phyloP scores from a whole-genome alignment of 2,797 vertebrate species.

The Nannoperca australis region DNA sequence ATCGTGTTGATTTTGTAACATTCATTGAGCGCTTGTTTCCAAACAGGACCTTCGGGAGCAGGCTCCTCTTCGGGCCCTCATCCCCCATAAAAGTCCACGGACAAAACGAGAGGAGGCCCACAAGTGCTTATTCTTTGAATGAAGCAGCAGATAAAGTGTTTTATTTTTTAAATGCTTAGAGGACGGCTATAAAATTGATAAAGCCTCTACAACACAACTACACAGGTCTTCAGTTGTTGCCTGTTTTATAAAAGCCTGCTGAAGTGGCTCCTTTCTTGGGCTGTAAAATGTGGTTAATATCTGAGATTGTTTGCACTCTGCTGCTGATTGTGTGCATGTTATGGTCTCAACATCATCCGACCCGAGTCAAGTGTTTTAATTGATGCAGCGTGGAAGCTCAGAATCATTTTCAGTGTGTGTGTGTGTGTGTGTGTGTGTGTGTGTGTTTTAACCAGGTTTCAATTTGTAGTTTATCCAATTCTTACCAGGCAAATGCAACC shows the following conservation, averaged over 20 bases:
- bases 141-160: slow-evolving; percentile 65
- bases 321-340: slow-evolving; percentile 6
- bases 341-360: slow-evolving; percentile 27
- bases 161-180: slow-evolving; percentile 65
- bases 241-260: slow-evolving; percentile 5
- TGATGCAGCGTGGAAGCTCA: slow-evolving; percentile 1
- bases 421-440: slow-evolving; percentile 4
- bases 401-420: background rate
- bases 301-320: background rate
- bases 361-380: slow-evolving; percentile 50
- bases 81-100: slow-evolving; percentile 76
- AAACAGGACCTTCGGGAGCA: slow-evolving; percentile 92
- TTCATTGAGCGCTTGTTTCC: slow-evolving; percentile 94
- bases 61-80: slow-evolving; percentile 66
- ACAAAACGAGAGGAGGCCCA: slow-evolving; percentile 66
- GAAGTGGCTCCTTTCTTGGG: slow-evolving; percentile 77
- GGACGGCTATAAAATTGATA: slow-evolving; percentile 83
- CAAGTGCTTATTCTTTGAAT: slow-evolving; percentile 61
- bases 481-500: background rate
- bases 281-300: slow-evolving; percentile 69
- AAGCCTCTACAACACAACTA: slow-evolving; percentile 44
- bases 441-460: background rate
- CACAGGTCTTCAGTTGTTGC: slow-evolving; percentile 25
- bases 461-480: background rate
- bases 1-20: slow-evolving; percentile 98